phyloP scores from a whole-genome alignment of 2,797 vertebrate genomes.

The Smutsia temminckii region DNA sequence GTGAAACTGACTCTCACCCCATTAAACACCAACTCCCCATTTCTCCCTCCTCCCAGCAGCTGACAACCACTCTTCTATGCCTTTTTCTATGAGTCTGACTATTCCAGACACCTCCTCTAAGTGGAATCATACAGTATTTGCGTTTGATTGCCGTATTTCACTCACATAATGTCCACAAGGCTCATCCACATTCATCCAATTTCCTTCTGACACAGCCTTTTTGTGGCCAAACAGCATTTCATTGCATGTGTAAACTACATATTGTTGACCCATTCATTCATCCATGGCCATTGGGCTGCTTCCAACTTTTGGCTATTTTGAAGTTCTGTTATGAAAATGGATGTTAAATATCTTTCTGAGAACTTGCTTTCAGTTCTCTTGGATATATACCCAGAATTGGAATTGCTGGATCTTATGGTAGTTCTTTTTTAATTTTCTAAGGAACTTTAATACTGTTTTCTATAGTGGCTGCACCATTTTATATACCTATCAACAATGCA shows the following conservation, averaged over 20 bases:
- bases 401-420: background rate
- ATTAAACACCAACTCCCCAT: background rate
- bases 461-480: background rate
- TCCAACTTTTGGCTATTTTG: background rate
- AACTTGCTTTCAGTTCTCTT: background rate
- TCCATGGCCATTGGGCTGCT: background rate
- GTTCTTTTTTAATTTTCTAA: background rate
- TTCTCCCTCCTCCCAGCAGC: background rate
- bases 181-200: background rate
- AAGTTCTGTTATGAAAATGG: background rate
- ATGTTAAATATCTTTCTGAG: background rate
- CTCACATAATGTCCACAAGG: background rate
- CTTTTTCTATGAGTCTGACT: background rate
- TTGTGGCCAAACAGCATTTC: background rate
- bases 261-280: background rate
- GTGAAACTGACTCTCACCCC: background rate
- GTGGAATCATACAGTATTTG: background rate
- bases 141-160: background rate
- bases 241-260: background rate
- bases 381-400: background rate
- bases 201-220: background rate
- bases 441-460: background rate
- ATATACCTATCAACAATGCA: background rate
- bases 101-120: background rate
- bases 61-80: background rate